These are phyloP conservation scores for Actinernus sp. DNA, from an alignment of 92 coral and sea anemone species.

Conservation along the genomic window DNA sequence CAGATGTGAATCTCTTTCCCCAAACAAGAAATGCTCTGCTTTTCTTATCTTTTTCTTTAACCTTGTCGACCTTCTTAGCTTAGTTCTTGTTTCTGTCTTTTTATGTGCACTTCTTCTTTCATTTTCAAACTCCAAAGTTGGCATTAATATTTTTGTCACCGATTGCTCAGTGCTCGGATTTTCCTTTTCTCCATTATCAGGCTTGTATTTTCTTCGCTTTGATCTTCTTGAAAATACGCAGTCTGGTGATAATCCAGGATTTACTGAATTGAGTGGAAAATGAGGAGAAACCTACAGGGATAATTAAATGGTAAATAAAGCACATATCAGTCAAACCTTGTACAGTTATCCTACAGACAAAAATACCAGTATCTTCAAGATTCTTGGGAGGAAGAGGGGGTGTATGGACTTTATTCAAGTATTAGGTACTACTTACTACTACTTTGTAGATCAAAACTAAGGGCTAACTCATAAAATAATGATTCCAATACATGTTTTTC, in stretches of 20 bases:
- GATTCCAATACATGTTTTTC: too few species aligned
- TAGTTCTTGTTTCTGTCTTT: background rate
- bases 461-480: too few species aligned
- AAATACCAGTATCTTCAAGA: too few species aligned
- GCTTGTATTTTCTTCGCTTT: constrained; percentile 3
- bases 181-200: constrained; percentile 9
- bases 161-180: background rate
- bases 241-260: background rate
- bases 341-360: background rate
- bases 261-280: constrained; percentile 24
- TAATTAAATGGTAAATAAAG: background rate
- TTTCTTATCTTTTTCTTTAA: constrained; percentile 4
- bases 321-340: background rate
- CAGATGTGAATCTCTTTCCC: constrained; percentile 9
- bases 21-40: constrained; percentile 43
- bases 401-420: too few species aligned
- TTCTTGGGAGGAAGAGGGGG: too few species aligned
- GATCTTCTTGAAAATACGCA: constrained; percentile 1
- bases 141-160: constrained; percentile 4
- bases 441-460: too few species aligned
- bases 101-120: constrained; percentile 4
- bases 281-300: constrained; percentile 71
- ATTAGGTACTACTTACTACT: too few species aligned
- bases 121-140: constrained; percentile 40
- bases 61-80: constrained; percentile 19